phyloP scores from a whole-genome alignment of 1,140 invertebrate species.

The Telenomus remus region DNA sequence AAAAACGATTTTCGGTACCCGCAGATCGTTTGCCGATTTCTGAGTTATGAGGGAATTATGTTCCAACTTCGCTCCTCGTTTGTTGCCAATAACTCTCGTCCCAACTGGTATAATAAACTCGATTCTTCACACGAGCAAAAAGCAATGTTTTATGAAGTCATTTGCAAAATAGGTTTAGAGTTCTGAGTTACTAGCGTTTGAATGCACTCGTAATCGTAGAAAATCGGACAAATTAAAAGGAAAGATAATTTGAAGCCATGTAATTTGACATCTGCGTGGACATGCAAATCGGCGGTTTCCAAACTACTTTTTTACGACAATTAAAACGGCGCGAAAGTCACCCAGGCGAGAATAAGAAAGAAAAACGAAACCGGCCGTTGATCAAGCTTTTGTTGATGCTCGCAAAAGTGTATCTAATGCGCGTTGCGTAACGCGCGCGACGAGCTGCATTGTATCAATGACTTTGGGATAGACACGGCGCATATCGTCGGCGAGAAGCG shows the following conservation, averaged over 20 bases:
- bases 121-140: too few species aligned
- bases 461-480: slow-evolving; percentile 33
- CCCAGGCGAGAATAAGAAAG: background rate
- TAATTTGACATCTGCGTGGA: too few species aligned
- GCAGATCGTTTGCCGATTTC: slow-evolving; percentile 19
- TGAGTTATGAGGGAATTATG: slow-evolving; percentile 9
- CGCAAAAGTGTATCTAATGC: slow-evolving; percentile 27
- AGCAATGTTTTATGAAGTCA: too few species aligned
- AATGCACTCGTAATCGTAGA: too few species aligned
- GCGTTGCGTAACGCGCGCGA: slow-evolving; percentile 26
- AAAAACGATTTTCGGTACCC: slow-evolving; percentile 11
- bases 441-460: slow-evolving; percentile 48
- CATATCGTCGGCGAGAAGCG: slow-evolving; percentile 44
- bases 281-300: too few species aligned
- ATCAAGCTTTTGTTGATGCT: slow-evolving; percentile 35
- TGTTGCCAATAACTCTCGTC: background rate
- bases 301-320: background rate
- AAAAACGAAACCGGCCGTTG: slow-evolving; percentile 31
- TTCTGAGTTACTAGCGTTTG: too few species aligned
- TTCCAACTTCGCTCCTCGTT: slow-evolving; percentile 9
- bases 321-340: slow-evolving; percentile 23
- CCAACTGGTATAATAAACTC: too few species aligned
- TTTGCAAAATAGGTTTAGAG: too few species aligned
- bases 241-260: too few species aligned
- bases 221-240: too few species aligned